These are phyloP conservation scores for Polyommatus icarus DNA, from an alignment of 2,888 invertebrate genomes.

Conservation along the genomic window DNA sequence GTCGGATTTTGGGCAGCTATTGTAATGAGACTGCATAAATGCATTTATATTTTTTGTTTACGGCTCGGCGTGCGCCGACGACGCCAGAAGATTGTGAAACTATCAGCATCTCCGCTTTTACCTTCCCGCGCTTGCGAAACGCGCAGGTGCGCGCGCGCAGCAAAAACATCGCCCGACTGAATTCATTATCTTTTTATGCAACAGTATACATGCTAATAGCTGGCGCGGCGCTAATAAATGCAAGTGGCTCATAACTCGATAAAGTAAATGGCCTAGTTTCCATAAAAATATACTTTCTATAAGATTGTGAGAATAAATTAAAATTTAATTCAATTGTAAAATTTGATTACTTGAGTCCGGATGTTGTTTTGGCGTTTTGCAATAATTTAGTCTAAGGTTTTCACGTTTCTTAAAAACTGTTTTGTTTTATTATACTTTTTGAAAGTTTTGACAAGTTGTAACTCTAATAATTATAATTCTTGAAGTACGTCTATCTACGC, in stretches of 20 bases:
- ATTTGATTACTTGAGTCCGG: not conserved
- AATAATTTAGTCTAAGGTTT: not conserved
- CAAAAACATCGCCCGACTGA: conserved; percentile 72
- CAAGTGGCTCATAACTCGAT: not conserved
- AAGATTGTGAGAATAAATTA: not conserved
- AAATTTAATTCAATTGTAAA: not conserved
- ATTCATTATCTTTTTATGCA: conserved; percentile 78
- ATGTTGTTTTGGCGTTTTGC: not conserved
- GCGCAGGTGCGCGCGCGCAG: conserved; percentile 82
- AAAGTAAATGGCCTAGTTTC: conserved; percentile 10
- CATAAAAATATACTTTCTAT: conserved; percentile 11
- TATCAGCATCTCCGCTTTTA: conserved; percentile 76
- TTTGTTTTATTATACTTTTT: not conserved
- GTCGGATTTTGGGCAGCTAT: not conserved
- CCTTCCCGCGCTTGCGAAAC: conserved; percentile 78
- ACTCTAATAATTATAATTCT: not conserved
- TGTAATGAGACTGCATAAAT: not conserved
- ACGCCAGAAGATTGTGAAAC: conserved; percentile 67
- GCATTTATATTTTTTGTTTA: conserved; percentile 44
- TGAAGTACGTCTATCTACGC: not conserved
- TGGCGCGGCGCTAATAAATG: conserved; percentile 14
- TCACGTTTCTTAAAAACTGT: not conserved
- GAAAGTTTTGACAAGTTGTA: not conserved
- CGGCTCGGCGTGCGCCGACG: conserved; percentile 55
- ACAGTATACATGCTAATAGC: conserved; percentile 52